These are phyloP conservation scores for Gobius niger DNA, from an alignment of 2,113 vertebrate genomes.

Conservation along the genomic window DNA sequence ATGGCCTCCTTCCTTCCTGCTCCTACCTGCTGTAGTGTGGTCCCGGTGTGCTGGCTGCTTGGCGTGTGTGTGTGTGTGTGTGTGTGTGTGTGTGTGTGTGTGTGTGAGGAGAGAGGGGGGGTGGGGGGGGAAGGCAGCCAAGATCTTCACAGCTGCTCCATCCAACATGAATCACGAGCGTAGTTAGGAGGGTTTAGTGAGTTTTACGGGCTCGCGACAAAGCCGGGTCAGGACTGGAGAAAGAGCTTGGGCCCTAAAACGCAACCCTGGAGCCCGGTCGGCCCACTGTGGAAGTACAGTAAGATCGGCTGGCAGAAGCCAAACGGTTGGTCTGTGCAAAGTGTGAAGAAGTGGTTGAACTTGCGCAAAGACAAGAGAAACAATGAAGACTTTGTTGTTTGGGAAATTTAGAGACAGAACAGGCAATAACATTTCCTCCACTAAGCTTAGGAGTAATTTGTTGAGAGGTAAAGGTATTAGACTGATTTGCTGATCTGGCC, in stretches of 20 bases:
- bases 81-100: slow-evolving; percentile 21
- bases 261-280: too few relatives aligned
- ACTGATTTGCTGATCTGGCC: too few relatives aligned
- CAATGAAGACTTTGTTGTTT: too few relatives aligned
- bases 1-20: slow-evolving; percentile 66
- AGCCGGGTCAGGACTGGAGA: background rate
- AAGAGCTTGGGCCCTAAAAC: background rate
- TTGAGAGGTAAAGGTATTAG: too few relatives aligned
- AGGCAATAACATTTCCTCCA: background rate
- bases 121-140: background rate
- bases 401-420: background rate
- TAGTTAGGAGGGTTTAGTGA: background rate
- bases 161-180: slow-evolving; percentile 16
- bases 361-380: too few relatives aligned
- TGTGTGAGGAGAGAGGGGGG: slow-evolving; percentile 4
- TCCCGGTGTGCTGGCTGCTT: slow-evolving; percentile 14
- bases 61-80: slow-evolving; percentile 27
- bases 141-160: slow-evolving; percentile 22
- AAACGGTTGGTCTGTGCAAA: too few relatives aligned
- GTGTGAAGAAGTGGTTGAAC: too few relatives aligned
- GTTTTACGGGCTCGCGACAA: background rate
- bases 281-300: too few relatives aligned
- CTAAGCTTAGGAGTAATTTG: too few relatives aligned
- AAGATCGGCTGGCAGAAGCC: too few relatives aligned
- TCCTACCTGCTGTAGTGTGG: slow-evolving; percentile 69